Evolutionary conservation across 2,888 invertebrate genomes (phyloP), one percentile per base, ranked within the genome.

Genomic region (Volucella bombylans): DNA sequence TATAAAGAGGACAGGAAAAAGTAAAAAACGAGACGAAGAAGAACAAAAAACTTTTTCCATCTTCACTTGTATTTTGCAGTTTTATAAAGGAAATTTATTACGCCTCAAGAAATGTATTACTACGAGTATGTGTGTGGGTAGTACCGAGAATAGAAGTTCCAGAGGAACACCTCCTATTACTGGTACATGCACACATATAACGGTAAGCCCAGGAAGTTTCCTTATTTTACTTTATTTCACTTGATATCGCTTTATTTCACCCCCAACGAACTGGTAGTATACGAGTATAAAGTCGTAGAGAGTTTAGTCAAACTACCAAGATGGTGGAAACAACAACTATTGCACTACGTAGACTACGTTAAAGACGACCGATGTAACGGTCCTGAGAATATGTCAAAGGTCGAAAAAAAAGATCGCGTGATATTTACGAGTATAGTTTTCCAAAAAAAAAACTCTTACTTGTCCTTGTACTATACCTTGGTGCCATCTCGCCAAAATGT

Each of bases 361-460:
- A 6, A 31, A 31, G 6, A 4, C 31, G 31, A 31, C 31, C 31
- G 31, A 14, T 43, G 72, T 49, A 69, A 65, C 64, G 67, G 61
- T 59, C 57, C 50, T 61, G 64, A 65, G 73, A 49, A 73, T 64
- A 18, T 65, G 71, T 80, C 80, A 83, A 80, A 83, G 80, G 69
- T 83, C 69, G 74, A 65, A 41, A 79, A 65, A 82, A 80, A 80
- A 67, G 80, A 83, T 83, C 74, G 83, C 74, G 74, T 47, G 59
- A 79, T 74, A 83, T 83, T 83, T 83, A n/a, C n/a, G n/a, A n/a
- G n/a, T n/a, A 83, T 83, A 74, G 83, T 52, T 62, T 72, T 73
- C 49, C 6, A 38, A 52, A 41, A 59, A 38, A 52, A 41, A 59
- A 55, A 38, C 41, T 11, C 18, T 31, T 49, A 55, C 45, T 79